Conservation (phyloP, 2,888 invertebrate species). For the Lepetodrilus schrolli region DNA sequence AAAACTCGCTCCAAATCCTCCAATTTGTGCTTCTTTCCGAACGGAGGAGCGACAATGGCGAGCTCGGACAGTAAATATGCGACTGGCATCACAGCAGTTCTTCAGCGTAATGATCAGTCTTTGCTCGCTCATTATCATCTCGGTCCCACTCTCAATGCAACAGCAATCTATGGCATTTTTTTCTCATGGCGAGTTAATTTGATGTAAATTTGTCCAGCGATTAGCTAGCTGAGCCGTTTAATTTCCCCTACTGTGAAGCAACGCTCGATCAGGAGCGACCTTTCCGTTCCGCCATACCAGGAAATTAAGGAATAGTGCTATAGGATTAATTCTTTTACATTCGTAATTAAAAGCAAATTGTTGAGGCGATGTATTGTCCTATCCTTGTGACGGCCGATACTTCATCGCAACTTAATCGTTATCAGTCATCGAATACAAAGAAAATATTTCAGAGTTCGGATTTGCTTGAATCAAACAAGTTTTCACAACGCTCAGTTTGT, state of each 20-base stretch:
- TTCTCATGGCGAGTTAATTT: constrained; percentile 45
- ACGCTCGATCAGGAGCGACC: constrained; percentile 40
- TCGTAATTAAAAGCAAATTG: constrained; percentile 53
- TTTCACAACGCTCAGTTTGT: not conserved
- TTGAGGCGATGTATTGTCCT: constrained; percentile 31
- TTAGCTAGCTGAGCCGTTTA: constrained; percentile 46
- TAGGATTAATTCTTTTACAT: constrained; percentile 48
- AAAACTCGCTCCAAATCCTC: not conserved
- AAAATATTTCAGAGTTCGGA: not conserved
- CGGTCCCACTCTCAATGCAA: not conserved
- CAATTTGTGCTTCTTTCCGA: not conserved
- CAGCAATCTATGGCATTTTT: not conserved
- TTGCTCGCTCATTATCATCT: not conserved
- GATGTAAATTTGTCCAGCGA: constrained; percentile 49
- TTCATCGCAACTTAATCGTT: not conserved
- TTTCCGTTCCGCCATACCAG: constrained; percentile 45
- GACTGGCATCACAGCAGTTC: not conserved
- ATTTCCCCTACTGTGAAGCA: constrained; percentile 45
- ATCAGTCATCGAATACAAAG: not conserved
- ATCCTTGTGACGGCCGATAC: not conserved
- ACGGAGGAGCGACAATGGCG: not conserved
- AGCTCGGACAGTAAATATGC: not conserved
- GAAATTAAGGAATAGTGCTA: constrained; percentile 52
- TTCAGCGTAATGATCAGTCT: not conserved
- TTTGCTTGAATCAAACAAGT: not conserved